Evolutionary conservation across 1,140 invertebrate species (phyloP), one percentile per base, ranked within the genome.

Genomic region (Drepana arcuata): DNA sequence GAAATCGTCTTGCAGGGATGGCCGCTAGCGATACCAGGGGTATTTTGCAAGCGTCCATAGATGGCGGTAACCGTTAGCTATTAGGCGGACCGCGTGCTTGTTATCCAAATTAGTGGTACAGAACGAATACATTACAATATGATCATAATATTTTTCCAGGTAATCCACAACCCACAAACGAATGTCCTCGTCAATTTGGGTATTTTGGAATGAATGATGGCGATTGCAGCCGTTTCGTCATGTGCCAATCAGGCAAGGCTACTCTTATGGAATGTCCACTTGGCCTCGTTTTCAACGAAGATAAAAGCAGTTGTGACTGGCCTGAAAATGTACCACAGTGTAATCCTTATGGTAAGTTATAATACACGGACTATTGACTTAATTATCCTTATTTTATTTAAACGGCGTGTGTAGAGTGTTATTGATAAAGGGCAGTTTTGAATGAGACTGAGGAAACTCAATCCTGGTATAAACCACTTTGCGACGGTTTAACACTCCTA

Each of bases 151-250:
- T 37, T 40, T 37, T 56, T 49, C 26, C 48, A 73, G 75, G 67
- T 26, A 35, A 6, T 25, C 28, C 67, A 3, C 83, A 87, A 45
- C 83, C 91, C 0, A 90, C 89, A 0, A 86, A 87, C 0, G 87
- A 92, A 9, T 96, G 94, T 62, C 93, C 94, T 0, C 90, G 91
- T 63, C 89, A 91, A 51, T 94, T 89, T 47, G 94, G 94, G 0
- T 90, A 92, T 50, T 96, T 91, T 70, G 84, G 88, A 34, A 88
- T 91, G 1, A 29, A 32, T 2, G 89, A 91, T 52, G 61, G 81
- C 10, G 87, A 93, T 51, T 96, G 94, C 59, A 91, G 92, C 4
- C 86, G 91, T 60, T 96, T 94, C 61, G 89, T 91, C 65, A 92
- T 91, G 46, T 96, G 94, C 59, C 89, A 89, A 0, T 86, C 88